Evolutionary conservation across 2,797 vertebrate species (phyloP).

Genomic region (Ptychobarbus kaznakovi): DNA sequence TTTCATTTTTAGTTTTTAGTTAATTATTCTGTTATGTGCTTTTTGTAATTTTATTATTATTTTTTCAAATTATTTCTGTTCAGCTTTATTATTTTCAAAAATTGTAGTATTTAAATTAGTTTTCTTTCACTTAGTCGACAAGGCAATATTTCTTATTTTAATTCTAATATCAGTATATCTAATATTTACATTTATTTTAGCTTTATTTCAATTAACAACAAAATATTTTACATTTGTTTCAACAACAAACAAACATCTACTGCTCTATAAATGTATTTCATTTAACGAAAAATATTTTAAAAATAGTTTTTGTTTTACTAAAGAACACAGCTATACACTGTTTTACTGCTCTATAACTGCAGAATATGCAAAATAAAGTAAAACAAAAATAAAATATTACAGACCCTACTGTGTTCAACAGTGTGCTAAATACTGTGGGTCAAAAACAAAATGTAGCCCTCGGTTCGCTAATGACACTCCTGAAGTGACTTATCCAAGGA

Average conservation of each 20-base stretch:
- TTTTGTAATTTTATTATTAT: not conserved
- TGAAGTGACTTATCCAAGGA: not conserved
- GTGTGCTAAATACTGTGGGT: not conserved
- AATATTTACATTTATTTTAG: not conserved
- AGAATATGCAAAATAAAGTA: not conserved
- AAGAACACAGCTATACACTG: not conserved
- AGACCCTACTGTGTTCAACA: not conserved
- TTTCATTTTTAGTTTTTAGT: not conserved
- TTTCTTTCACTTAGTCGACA: not conserved
- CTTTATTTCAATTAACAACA: not conserved
- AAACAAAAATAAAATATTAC: not conserved
- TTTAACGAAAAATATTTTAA: not conserved
- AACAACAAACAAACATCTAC: not conserved
- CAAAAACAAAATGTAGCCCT: not conserved
- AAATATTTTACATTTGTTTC: not conserved
- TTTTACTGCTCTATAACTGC: not conserved
- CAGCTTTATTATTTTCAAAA: not conserved
- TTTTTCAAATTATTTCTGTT: not conserved
- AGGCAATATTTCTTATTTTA: not conserved
- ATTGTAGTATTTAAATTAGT: not conserved
- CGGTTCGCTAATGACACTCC: not conserved
- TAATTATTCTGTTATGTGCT: not conserved
- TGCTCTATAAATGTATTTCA: not conserved
- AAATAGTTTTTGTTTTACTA: not conserved
- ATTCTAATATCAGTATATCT: not conserved